A percentile compares a stretch with the other conserved stretches of the same genome.
Conservation (phyloP, 2,888 invertebrate genomes). For the Watsonalla cultraria region DNA sequence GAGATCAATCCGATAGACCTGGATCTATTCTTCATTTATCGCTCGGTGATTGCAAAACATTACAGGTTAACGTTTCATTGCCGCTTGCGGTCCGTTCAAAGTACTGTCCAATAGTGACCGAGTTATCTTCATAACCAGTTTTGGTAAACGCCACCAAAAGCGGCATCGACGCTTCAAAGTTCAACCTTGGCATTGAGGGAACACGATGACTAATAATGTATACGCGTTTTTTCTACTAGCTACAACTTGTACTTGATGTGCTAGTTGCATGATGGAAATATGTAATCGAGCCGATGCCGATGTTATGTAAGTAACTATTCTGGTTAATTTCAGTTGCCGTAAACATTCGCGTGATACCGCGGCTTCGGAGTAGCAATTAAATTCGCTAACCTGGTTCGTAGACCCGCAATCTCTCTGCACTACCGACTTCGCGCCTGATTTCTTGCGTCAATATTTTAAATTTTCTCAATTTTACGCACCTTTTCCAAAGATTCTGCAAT, state of each 20-base stretch:
- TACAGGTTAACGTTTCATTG: constrained; percentile 19
- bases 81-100: constrained; percentile 30
- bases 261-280: constrained; percentile 32
- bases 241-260: constrained; percentile 19
- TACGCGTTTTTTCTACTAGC: constrained; percentile 26
- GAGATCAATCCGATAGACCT: too few relatives aligned
- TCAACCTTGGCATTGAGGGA: constrained; percentile 72
- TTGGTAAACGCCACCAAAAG: constrained; percentile 39
- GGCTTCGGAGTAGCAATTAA: background rate
- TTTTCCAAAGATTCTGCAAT: background rate
- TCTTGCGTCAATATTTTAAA: constrained; percentile 14
- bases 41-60: background rate
- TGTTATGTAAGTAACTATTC: constrained; percentile 23
- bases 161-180: constrained; percentile 43
- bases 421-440: constrained; percentile 14
- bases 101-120: constrained; percentile 35
- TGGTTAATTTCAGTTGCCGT: constrained; percentile 16
- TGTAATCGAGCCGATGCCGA: constrained; percentile 11
- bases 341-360: constrained; percentile 22
- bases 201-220: constrained; percentile 56
- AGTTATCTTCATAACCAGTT: constrained; percentile 53
- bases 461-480: background rate
- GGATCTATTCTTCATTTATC: too few relatives aligned
- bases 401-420: background rate
- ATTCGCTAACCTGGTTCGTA: background rate